Conservation (phyloP, 1,140 invertebrate genomes). For the Tigriopus japonicus region DNA sequence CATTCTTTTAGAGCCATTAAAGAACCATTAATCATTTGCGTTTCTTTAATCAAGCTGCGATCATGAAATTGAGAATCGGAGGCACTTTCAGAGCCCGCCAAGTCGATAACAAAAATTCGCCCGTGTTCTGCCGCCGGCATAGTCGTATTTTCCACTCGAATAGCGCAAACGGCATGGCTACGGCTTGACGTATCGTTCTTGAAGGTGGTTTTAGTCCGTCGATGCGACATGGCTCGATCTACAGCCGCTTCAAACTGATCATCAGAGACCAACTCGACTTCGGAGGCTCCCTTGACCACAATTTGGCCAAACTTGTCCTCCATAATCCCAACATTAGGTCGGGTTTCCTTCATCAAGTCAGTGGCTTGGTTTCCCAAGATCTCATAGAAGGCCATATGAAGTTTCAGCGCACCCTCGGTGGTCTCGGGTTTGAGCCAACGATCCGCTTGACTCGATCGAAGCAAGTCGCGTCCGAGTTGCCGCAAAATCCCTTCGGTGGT, state of each 20-base stretch:
- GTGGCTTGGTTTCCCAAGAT: neutral
- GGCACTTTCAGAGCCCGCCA: neutral
- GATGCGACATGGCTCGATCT: neutral
- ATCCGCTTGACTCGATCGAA: neutral
- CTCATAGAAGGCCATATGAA: neutral
- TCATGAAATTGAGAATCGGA: constrained; percentile 1
- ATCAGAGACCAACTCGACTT: neutral
- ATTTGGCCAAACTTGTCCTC: constrained; percentile 7
- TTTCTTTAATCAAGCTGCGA: neutral
- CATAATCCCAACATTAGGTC: neutral
- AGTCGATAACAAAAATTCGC: neutral
- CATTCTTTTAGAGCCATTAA: neutral
- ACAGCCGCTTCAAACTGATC: neutral
- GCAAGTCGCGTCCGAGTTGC: neutral
- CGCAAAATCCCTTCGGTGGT: neutral
- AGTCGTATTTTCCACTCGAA: neutral
- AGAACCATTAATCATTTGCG: neutral
- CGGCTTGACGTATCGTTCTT: constrained; percentile 1
- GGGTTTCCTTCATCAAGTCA: neutral
- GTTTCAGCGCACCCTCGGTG: neutral
- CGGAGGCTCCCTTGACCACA: neutral
- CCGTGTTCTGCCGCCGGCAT: neutral
- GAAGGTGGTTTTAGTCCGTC: neutral
- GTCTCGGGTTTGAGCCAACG: neutral
- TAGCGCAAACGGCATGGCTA: neutral